Evolutionary conservation across 2,797 vertebrate species (phyloP).

Genomic region (Trichosurus vulpecula): DNA sequence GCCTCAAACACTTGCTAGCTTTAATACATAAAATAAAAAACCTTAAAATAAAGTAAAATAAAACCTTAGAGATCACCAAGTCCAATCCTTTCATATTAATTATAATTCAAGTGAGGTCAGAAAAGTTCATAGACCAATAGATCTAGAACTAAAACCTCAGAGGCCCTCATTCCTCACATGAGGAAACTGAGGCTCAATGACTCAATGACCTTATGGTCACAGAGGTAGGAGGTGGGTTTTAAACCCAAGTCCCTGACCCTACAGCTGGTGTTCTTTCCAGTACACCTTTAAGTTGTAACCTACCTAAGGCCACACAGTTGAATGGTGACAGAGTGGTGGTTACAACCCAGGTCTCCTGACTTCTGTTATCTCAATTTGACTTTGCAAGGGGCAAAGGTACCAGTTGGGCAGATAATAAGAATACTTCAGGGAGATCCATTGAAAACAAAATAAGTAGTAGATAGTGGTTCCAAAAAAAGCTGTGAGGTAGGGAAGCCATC

Average conservation of each 20-base stretch:
- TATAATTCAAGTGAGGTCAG: no score
- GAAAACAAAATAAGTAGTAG: accelerated
- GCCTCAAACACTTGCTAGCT: no score
- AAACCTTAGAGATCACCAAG: no score
- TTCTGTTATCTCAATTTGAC: background rate
- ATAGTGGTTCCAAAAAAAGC: background rate
- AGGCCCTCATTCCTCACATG: background rate
- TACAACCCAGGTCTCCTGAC: background rate
- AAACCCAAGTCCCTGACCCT: background rate
- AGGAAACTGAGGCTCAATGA: constrained; percentile 23
- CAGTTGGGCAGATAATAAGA: background rate
- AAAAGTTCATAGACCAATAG: background rate
- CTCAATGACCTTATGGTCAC: no score
- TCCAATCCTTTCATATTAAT: no score
- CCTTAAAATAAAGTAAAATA: no score
- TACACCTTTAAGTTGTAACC: background rate
- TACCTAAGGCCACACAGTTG: background rate
- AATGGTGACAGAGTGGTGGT: background rate
- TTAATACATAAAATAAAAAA: no score
- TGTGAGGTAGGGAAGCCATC: background rate
- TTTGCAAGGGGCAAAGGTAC: background rate
- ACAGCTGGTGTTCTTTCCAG: background rate
- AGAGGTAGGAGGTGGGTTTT: background rate
- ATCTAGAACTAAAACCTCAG: background rate
- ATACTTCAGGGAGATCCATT: background rate